Evolutionary conservation across 2,888 invertebrate species (phyloP), one percentile per base, ranked within the genome.

Genomic region (Orthosia gothica): DNA sequence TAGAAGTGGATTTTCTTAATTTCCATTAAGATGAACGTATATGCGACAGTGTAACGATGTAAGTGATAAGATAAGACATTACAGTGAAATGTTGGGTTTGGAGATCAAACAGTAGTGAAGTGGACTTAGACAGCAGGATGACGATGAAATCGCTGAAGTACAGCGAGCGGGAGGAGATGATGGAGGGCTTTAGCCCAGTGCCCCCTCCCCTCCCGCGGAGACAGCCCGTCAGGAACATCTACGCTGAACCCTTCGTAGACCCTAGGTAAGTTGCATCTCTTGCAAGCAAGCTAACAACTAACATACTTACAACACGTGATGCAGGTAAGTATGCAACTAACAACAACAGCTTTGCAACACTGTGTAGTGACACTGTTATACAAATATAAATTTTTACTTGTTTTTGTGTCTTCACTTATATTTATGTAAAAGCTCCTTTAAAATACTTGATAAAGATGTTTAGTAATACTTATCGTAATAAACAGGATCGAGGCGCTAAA

Each of bases 171-270:
- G 97, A 96, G 84, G 96, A 96, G 73, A 96, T 96, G 95, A 96
- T 97, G 96, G 96, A 96, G 88, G 96, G 96, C 58, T 96, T 96
- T 92, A 96, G 97, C 88, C 96, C 97, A 68, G 97, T 97, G 81
- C 97, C 97, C 85, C 97, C 97, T 85, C 97, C 97, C 81, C 97
- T 97, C 86, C 96, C 97, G 82, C 97, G 97, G 78, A 95, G 97
- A 82, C 97, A 97, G 91, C 97, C 96, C 65, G 97, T 97, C 89
- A 94, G 97, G 91, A 97, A 97, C 93, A 97, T 97, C 93, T 97
- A 97, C 89, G 97, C 97, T 57, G 97, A 97, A 90, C 97, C 97
- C 88, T 97, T 97, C 94, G 97, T 97, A 85, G 97, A 97, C 91
- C 97, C 96, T 92, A 96, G 97, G 97, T 97, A 94, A 96, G 96